Conservation (phyloP, 2,113 vertebrate species). For the Psophia crepitans region DNA sequence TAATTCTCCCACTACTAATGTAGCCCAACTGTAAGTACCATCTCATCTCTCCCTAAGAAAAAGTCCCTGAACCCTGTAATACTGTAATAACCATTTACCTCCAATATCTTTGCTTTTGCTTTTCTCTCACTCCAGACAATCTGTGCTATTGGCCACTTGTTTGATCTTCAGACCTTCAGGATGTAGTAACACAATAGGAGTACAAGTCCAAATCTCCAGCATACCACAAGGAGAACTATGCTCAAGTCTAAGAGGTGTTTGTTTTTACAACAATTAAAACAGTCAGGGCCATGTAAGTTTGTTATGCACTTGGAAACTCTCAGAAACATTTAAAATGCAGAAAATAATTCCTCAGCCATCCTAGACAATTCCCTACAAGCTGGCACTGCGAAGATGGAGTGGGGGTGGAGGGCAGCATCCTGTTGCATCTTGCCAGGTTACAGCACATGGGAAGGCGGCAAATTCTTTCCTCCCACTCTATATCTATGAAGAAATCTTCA, state of each 20-base stretch:
- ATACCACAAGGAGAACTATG: not conserved
- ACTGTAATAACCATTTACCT: not conserved
- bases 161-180: not conserved
- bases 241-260: not conserved
- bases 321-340: not conserved
- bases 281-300: not conserved
- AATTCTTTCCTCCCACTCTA: conserved; percentile 36
- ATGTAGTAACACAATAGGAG: not conserved
- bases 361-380: not conserved
- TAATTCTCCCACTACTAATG: not conserved
- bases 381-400: not conserved
- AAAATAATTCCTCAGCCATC: not conserved
- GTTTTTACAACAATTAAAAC: not conserved
- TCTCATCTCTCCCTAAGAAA: not conserved
- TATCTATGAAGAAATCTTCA: not conserved
- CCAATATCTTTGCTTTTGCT: not conserved
- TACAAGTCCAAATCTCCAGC: not conserved
- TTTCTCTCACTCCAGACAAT: not conserved
- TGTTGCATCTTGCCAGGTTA: conserved; percentile 9
- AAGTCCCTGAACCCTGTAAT: not conserved
- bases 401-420: not conserved
- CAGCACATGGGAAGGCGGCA: not conserved
- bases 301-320: not conserved
- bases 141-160: not conserved
- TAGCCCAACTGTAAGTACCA: not conserved